A percentile compares a stretch with the other conserved stretches of the same genome.
Evolutionary conservation across 2,888 invertebrate genomes (phyloP).

Genomic region (Caenorhabditis sp.): DNA sequence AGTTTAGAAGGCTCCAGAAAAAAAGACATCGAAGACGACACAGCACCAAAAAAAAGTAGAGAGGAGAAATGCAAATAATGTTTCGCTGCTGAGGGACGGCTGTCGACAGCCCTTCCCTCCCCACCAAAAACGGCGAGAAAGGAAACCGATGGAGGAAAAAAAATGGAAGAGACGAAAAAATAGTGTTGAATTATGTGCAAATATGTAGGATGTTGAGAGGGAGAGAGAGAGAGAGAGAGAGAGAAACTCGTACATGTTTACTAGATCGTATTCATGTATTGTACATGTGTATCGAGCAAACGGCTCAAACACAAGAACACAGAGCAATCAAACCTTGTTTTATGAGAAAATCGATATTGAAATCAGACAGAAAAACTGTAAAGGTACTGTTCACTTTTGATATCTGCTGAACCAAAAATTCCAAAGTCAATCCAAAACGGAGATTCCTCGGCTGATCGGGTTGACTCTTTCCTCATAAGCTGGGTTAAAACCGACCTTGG

Average conservation of each 20-base stretch:
- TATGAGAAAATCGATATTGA: not conserved
- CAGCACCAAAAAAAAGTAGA: conserved; percentile 1
- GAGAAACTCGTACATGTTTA: conserved; percentile 39
- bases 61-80: conserved; percentile 55
- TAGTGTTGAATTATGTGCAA: conserved; percentile 61
- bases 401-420: too few species aligned
- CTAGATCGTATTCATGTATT: conserved; percentile 32
- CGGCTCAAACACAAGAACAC: conserved; percentile 20
- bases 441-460: too few species aligned
- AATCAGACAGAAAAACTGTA: too few species aligned
- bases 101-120: conserved; percentile 40
- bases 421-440: too few species aligned
- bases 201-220: conserved; percentile 26
- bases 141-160: too few species aligned
- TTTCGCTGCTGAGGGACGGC: conserved; percentile 35
- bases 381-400: too few species aligned
- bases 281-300: not conserved
- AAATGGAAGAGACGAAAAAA: conserved; percentile 37
- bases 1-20: conserved; percentile 2
- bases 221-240: not conserved
- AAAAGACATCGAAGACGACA: conserved; percentile 8
- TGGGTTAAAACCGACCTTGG: too few species aligned
- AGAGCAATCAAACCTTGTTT: conserved; percentile 4
- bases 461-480: too few species aligned
- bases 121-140: conserved; percentile 46